Evolutionary conservation across 2,888 invertebrate species (phyloP), one percentile per base, ranked within the genome.

Genomic region (Rhyacophila evoluta): DNA sequence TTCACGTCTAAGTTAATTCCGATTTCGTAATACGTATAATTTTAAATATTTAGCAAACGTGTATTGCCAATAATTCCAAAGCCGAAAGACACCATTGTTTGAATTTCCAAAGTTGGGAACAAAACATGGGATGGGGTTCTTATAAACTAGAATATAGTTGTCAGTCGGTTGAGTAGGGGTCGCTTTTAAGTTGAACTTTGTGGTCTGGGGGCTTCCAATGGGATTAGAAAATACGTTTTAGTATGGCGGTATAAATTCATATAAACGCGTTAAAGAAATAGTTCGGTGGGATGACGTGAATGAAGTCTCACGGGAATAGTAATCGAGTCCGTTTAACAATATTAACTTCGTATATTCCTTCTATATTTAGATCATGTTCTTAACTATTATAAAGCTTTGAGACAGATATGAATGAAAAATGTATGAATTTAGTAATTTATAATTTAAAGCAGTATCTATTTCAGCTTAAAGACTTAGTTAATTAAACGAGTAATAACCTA

Each of bases 121-220:
- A 55, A 55, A 33, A 29, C n/a, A 29, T 27, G 70, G 69, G 38
- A 39, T 70, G 38, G 69, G 75, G 69, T 15, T 69, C 29, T 75
- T 75, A 75, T 79, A 75, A 80, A 80, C 75, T 77, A 80, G 74
- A 80, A 77, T 80, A 80, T 80, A 80, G 73, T 80, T 77, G 80
- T 77, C 80, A 80, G 80, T 72, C 19, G 15, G 55, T 80, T 77
- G 77, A 77, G 77, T 74, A 74, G 69, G 77, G 80, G 75, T 74
- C 75, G 80, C 77, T 80, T 77, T 80, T 80, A 79, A 80, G 73
- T 77, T 67, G 80, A 80, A 80, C 75, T 80, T 80, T 77, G 77
- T 33, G 80, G 75, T 72, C 75, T 55, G 77, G 77, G 77, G 77
- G 75, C 77, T 55, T 55, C 55, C 55, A 55, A 19, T 55, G 55